These are phyloP conservation scores for Platerodrilus igneus DNA, from an alignment of 2,888 invertebrate species.

Conservation along the genomic window DNA sequence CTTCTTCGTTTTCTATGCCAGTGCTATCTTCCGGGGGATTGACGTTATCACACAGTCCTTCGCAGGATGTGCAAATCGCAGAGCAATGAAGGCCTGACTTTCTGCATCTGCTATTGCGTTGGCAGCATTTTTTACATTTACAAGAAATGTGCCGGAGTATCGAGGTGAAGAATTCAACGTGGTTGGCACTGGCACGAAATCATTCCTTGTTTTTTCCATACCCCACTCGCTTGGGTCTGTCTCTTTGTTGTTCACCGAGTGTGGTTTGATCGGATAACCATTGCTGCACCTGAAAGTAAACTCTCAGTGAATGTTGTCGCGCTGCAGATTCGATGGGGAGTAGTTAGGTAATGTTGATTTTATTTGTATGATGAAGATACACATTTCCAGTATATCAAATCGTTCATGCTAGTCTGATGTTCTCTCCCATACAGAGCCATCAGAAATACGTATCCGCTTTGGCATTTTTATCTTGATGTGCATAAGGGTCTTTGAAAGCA, in stretches of 20 bases:
- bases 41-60: constrained; percentile 12
- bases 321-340: constrained; percentile 6
- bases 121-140: not conserved
- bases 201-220: too few relatives aligned
- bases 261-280: not conserved
- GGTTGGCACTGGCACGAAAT: not conserved
- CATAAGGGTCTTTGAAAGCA: constrained; percentile 19
- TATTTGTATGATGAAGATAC: constrained; percentile 17
- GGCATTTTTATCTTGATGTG: constrained; percentile 17
- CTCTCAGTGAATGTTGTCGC: constrained; percentile 18
- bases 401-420: constrained; percentile 17
- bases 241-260: not conserved
- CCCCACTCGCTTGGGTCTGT: not conserved
- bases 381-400: constrained; percentile 21
- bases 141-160: too few relatives aligned
- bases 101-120: constrained; percentile 1
- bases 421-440: constrained; percentile 20
- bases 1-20: constrained; percentile 2
- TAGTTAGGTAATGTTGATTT: constrained; percentile 15
- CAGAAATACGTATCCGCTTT: constrained; percentile 20
- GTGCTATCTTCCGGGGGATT: constrained; percentile 9
- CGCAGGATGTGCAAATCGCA: constrained; percentile 8
- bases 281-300: constrained; percentile 12
- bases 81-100: constrained; percentile 7
- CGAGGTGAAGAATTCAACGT: not conserved